Conservation (phyloP, 2,888 invertebrate species). For the Adela reaumurella region DNA sequence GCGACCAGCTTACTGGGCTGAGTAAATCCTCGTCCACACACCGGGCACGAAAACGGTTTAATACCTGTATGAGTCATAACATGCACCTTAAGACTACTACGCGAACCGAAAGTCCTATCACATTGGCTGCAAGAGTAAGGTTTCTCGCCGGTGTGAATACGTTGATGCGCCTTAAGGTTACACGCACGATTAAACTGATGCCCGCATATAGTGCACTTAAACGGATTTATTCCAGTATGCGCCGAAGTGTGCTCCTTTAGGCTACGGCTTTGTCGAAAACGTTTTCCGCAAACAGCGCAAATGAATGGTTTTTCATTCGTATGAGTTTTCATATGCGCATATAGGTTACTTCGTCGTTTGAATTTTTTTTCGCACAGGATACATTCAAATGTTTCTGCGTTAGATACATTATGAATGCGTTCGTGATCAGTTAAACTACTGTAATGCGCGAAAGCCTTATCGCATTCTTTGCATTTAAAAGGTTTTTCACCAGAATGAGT, state of each 20-base stretch:
- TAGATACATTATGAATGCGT: background rate
- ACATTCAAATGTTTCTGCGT: slow-evolving; percentile 5
- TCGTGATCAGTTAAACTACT: slow-evolving; percentile 2
- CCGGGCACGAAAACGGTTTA: background rate
- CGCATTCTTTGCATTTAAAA: slow-evolving; percentile 61
- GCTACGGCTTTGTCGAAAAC: background rate
- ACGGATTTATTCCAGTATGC: background rate
- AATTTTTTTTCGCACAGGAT: slow-evolving; percentile 50
- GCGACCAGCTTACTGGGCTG: background rate
- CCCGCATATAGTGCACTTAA: background rate
- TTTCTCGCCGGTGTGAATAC: background rate
- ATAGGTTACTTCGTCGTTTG: slow-evolving; percentile 59
- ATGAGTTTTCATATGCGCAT: slow-evolving; percentile 62
- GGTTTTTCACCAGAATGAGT: slow-evolving; percentile 59
- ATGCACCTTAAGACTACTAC: background rate
- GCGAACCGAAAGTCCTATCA: background rate
- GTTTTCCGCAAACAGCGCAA: background rate
- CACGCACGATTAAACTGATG: background rate
- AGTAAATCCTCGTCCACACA: background rate
- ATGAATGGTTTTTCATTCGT: slow-evolving; percentile 15
- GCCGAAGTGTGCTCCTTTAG: background rate
- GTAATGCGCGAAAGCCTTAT: slow-evolving; percentile 17
- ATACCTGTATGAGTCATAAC: background rate
- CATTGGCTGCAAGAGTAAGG: background rate
- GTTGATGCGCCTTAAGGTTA: background rate